Evolutionary conservation across 2,888 invertebrate genomes (phyloP).

Genomic region (Lasius platythorax): DNA sequence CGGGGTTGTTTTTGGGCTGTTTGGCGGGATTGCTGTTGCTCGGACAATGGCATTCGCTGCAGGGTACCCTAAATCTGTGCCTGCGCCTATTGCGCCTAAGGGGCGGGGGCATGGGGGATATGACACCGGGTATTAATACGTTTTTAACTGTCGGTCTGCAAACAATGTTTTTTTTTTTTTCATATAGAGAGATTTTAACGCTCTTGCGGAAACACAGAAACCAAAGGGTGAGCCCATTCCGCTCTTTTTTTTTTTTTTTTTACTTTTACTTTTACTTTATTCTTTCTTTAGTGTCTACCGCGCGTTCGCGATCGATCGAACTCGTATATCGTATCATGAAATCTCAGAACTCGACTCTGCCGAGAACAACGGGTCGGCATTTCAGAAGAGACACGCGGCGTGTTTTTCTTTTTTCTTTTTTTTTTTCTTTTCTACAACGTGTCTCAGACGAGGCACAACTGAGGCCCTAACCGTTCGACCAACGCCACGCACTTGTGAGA

Average conservation of each 20-base stretch:
- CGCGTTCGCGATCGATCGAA: constrained; percentile 78
- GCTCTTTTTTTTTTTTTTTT: constrained; percentile 53
- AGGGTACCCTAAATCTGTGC: constrained; percentile 86
- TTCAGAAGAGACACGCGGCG: constrained; percentile 72
- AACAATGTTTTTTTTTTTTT: constrained; percentile 82
- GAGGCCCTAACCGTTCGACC: constrained; percentile 80
- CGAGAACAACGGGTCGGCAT: constrained; percentile 58
- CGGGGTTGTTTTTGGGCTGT: constrained; percentile 78
- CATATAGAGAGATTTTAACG: constrained; percentile 78
- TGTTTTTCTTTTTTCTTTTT: constrained; percentile 27
- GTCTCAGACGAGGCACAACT: constrained; percentile 31
- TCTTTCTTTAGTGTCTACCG: constrained; percentile 51
- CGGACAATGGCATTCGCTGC: constrained; percentile 85
- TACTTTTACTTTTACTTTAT: constrained; percentile 5
- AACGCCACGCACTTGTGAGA: constrained; percentile 76
- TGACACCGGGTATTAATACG: constrained; percentile 86
- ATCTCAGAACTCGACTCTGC: constrained; percentile 41
- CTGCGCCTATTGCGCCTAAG: constrained; percentile 86
- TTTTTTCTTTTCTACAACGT: constrained; percentile 9
- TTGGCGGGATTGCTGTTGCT: constrained; percentile 80
- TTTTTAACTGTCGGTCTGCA: constrained; percentile 86
- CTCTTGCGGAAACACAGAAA: constrained; percentile 60
- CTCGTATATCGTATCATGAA: constrained; percentile 61
- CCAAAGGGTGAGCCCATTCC: constrained; percentile 74
- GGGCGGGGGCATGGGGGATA: constrained; percentile 84